Base-by-base conservation (phyloP, 1,140 invertebrate species). In the Homalodisca vitripennis region DNA sequence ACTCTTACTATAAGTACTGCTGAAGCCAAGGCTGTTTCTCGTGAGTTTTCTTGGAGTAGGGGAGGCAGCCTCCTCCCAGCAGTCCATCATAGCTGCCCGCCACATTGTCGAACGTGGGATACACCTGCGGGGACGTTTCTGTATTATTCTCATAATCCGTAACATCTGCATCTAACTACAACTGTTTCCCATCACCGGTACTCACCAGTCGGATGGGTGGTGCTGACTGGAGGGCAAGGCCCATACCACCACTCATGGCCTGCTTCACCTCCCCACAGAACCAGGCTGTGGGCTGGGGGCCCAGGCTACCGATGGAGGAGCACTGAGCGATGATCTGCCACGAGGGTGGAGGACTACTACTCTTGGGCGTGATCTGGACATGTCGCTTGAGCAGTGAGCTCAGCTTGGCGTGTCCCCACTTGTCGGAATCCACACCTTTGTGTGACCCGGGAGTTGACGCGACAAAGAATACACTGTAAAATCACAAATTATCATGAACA, bases 221-320 rank as follows among this genome's bases (percentile, higher is more conserved):
- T 24, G 55, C 34, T 53, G 32, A 30, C 2, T 66, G 41, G 26
- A 71, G n/a, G 22, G 46, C 46, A 12, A 70, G 22, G 29, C 67
- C 51, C 30, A 70, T 30, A 3, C 51, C 60, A 17, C 34, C 57
- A 30, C 64, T 67, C 30, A 75, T 79, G 64, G 86, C 87, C 17
- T 84, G 79, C 6, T 89, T 77, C 70, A 92, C 86, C 69, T 91
- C 86, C 29, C 83, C 82, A 48, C 80, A 79, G 12, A 94, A 75
- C 92, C 92, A 95, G 14, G 83, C 79, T n/a, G 86, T 83, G 31
- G 86, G 83, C 69, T 80, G 85, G 2, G 86, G 78, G 10, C 94
- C 94, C 41, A 95, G 84, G 32, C 88, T 90, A 3, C 97, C 95
- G 68, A 98, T 92, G 73, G 94, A 97, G 14, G 94, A 97, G 73